phyloP scores from a whole-genome alignment of 2,888 invertebrate genomes.

The Gibbula magus region DNA sequence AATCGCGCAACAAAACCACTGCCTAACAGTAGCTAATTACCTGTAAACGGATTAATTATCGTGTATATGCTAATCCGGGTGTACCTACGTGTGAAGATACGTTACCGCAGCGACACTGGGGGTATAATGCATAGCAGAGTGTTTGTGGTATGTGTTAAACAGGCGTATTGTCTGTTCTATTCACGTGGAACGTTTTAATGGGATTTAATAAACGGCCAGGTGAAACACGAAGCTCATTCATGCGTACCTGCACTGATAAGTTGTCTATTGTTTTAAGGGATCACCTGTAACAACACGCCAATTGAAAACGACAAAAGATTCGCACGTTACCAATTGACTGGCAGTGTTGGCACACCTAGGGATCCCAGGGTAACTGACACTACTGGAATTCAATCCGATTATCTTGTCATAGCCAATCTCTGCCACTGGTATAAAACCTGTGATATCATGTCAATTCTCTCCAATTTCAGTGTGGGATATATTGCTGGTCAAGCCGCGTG shows the following conservation, averaged over 20 bases:
- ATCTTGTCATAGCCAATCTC: conserved; percentile 12
- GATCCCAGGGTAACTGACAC: not conserved
- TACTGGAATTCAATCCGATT: not conserved
- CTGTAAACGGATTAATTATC: not conserved
- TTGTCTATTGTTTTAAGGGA: conserved; percentile 9
- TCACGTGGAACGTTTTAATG: not conserved
- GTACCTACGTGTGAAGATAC: not conserved
- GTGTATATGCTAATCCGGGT: not conserved
- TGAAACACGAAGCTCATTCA: not conserved
- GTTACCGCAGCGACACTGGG: not conserved
- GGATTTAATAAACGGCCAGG: not conserved
- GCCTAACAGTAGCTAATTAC: not conserved
- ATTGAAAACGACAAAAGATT: not conserved
- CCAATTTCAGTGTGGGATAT: not conserved
- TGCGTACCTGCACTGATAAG: not conserved
- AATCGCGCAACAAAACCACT: too few species aligned
- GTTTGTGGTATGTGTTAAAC: not conserved
- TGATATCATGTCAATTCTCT: conserved; percentile 11
- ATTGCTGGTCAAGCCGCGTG: too few species aligned
- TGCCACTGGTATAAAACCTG: not conserved
- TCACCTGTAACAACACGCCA: not conserved
- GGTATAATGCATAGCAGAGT: not conserved
- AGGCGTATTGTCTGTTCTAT: not conserved
- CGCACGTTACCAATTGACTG: not conserved
- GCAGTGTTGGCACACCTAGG: not conserved